Base-by-base conservation (phyloP, 1,140 invertebrate species). In the Hylyphantes graminicola region DNA sequence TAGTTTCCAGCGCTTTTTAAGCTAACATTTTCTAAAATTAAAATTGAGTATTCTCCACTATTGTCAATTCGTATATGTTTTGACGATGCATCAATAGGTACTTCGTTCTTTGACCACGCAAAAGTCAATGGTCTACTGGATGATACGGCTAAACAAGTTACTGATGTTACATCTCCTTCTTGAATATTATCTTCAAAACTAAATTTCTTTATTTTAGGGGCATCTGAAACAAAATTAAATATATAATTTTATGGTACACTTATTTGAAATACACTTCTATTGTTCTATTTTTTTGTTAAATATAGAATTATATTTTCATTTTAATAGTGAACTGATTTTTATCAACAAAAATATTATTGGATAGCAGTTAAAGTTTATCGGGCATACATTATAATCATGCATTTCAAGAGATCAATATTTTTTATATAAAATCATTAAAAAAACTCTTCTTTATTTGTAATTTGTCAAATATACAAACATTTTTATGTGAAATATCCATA, bases 71-170 rank as follows among this genome's bases (percentile, higher is more conserved):
- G 35, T 12, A 67, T 48, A 51, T 70, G 15, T 0, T 17, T 12
- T 51, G 2, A 64, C 13, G 51, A 6, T 65, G 70, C 59, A 8
- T 72, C 55, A 7, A 83, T 64, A 12, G 15, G 7, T 21, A 19
- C 21, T 6, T 79, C 83, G 61, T 87, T 79, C 70, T 79, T 87
- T 4, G 54, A n/a, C 86, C 86, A 87, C 9, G 8, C n/a, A 65
- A 87, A 85, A 5, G 8, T 11, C 11, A 87, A 35, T 2, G 86
- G 86, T 68, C 7, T 19, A 15, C 12, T n/a, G 0, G 67, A 50
- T n/a, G 74, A 70, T 15, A 72, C 68, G n/a, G 79, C 72, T 19
- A 73, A 48, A 59, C 86, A 86, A 17, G 50, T 70, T 0, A 85
- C 68, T 19, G 67, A 86, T 15, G 68, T 61, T n/a, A 35, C 57